Percentiles rank a stretch among this genome's conserved stretches.
These are phyloP conservation scores for Liolophura sinensis DNA, from an alignment of 1,140 invertebrate species.

Conservation along the genomic window DNA sequence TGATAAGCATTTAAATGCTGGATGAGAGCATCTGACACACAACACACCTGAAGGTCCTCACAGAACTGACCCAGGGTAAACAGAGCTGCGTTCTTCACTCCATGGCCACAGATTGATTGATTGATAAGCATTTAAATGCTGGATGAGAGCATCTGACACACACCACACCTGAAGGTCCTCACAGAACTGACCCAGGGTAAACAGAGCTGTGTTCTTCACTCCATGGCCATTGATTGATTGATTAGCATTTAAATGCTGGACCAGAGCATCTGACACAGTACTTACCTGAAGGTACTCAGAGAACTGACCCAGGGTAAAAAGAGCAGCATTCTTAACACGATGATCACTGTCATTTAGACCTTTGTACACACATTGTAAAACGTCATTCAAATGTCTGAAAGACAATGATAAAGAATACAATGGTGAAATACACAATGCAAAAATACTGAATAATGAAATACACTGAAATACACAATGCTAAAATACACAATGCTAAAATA, in stretches of 20 bases:
- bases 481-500: no score
- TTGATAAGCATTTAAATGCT: no score
- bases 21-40: no score
- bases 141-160: no score
- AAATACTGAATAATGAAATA: no score
- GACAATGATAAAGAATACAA: conserved; percentile 2
- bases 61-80: conserved; percentile 79
- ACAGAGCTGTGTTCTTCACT: conserved; percentile 78
- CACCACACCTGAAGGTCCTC: conserved; percentile 75
- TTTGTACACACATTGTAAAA: conserved; percentile 71
- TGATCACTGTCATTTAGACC: conserved; percentile 70
- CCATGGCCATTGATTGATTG: no score
- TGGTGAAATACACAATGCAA: background rate
- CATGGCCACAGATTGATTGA: no score
- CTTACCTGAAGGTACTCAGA: conserved; percentile 75
- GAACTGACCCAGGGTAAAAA: conserved; percentile 82
- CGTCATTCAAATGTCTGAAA: conserved; percentile 63
- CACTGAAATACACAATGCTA: no score
- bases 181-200: conserved; percentile 77
- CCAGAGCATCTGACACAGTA: background rate
- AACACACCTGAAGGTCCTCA: conserved; percentile 70
- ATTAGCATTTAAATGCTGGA: no score
- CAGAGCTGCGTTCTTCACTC: conserved; percentile 73
- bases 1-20: no score
- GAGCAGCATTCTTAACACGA: conserved; percentile 72